A percentile compares a stretch with the other conserved stretches of the same genome.
Evolutionary conservation across 2,113 vertebrate species (phyloP).

Genomic region (Neogobius melanostomus): DNA sequence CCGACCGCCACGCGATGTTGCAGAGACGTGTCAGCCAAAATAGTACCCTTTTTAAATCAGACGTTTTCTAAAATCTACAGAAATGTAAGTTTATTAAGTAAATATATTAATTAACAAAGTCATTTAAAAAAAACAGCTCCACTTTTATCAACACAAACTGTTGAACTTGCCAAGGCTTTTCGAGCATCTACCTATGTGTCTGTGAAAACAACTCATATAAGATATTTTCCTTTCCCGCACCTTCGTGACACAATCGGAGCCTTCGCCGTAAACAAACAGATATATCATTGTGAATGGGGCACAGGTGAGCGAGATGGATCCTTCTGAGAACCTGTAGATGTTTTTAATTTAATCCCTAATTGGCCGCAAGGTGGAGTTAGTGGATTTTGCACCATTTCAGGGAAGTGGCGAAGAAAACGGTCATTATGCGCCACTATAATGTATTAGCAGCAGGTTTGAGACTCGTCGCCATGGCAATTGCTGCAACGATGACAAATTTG

Average conservation of each 20-base stretch:
- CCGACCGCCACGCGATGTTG: no score
- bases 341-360: slow-evolving; percentile 48
- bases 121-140: no score
- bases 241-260: slow-evolving; percentile 4
- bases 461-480: slow-evolving; percentile 71
- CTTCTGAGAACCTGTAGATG: slow-evolving; percentile 34
- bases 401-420: slow-evolving; percentile 52
- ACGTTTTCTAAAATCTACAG: no score
- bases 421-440: slow-evolving; percentile 52
- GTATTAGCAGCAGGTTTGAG: slow-evolving; percentile 56
- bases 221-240: background rate
- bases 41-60: no score
- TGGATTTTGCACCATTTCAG: slow-evolving; percentile 35
- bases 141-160: no score
- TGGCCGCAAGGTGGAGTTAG: slow-evolving; percentile 45
- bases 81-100: no score
- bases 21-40: no score
- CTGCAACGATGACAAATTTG: slow-evolving; percentile 67
- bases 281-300: background rate
- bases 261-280: slow-evolving; percentile 3
- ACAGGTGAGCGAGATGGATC: slow-evolving; percentile 1
- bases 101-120: no score
- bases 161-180: no score
- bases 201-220: no score
- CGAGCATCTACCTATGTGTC: no score